Base-by-base conservation (phyloP, 1,140 invertebrate genomes). In the Drosophila orena region DNA sequence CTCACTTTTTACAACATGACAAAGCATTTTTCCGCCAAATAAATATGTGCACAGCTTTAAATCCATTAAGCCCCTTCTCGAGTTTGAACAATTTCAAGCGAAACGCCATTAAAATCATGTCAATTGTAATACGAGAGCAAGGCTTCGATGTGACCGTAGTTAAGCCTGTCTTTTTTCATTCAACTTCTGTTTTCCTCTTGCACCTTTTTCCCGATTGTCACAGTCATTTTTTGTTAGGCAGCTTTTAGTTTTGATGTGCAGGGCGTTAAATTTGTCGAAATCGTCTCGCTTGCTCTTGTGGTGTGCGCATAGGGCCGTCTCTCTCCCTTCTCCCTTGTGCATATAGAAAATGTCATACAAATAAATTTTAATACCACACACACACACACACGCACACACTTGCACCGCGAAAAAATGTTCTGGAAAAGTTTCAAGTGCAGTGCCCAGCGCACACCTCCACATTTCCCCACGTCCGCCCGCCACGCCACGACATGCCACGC, bases 361-460 rank as follows among this genome's bases (percentile, higher is more conserved):
- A 88, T 88, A 88, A 83, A 88, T 88, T 86, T 86, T 79, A 88
- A 79, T 83, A 57, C 79, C 81, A 57, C 69, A 78, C 34, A 73
- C 76, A 68, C 20, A 60, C 60, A 52, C 62, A 73, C 76, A 68
- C 20, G 57, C 60, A 52, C 62, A 47, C 50, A 55, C 15, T 24
- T 24, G 60, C 40, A 24, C 24, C 15, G 58, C 15, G 46, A 58
- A 69, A 61, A 55, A 56, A 77, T 71, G 65, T 47, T 68, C 11
- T 44, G 54, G 37, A 47, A 77, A 66, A 75, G 72, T 66, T 66
- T 76, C 72, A 75, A 75, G 71, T 76, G 71, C 64, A 80, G 50
- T 54, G 55, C 34, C 60, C 10, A 55, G 49, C 47, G 47, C 42
- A 52, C 71, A 68, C 64, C 64, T 68, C 70, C 52, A 73, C 43